A percentile compares a stretch with the other conserved stretches of the same genome.
Conservation (phyloP, 2,113 vertebrate species). For the Carassius carassius region DNA sequence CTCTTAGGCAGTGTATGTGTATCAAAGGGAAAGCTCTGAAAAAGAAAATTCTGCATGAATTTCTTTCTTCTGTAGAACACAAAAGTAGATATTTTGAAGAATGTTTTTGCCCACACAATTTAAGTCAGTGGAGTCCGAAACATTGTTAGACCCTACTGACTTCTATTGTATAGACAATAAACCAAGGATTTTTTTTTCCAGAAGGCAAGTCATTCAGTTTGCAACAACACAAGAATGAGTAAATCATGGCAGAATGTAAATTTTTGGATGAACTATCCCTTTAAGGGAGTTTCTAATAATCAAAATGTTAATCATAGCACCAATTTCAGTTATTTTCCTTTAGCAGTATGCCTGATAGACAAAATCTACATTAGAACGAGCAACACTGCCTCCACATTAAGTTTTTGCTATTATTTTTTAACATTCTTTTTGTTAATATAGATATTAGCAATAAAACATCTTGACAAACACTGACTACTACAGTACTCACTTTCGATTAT, state of each 20-base stretch:
- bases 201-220: background rate
- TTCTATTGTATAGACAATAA: background rate
- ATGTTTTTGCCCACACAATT: background rate
- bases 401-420: conserved; percentile 45
- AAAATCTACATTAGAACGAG: conserved; percentile 55
- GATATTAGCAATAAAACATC: conserved; percentile 50
- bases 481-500: conserved; percentile 70
- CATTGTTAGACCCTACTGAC: background rate
- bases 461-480: conserved; percentile 66
- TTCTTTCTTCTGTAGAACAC: background rate
- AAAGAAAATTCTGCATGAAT: background rate
- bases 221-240: too few relatives aligned
- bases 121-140: background rate
- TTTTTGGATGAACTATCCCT: background rate
- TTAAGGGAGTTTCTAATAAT: background rate
- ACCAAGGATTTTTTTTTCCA: background rate
- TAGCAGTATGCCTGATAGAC: conserved; percentile 2
- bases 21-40: background rate
- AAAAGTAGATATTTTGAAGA: background rate
- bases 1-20: conserved; percentile 35
- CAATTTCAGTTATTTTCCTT: conserved; percentile 55
- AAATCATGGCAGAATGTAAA: background rate
- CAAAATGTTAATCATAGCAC: conserved; percentile 66
- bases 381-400: conserved; percentile 51
- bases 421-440: conserved; percentile 55